Evolutionary conservation across 2,113 vertebrate species (phyloP).

Genomic region (Gallinago media): DNA sequence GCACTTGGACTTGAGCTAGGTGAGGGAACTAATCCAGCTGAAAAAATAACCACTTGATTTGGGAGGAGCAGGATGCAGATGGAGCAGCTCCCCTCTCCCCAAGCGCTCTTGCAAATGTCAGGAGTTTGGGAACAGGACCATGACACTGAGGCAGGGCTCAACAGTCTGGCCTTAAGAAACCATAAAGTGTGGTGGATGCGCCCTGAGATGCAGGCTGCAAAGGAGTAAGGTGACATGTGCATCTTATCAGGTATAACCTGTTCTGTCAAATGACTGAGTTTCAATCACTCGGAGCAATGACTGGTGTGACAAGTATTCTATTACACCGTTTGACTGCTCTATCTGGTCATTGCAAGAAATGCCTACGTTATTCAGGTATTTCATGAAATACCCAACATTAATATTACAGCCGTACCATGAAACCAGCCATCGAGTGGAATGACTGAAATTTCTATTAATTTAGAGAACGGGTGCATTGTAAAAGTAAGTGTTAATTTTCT

Average conservation of each 20-base stretch:
- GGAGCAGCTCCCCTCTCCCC: neutral
- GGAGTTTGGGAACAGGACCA: neutral
- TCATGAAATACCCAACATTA: neutral
- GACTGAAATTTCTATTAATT: neutral
- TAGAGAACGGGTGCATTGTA: neutral
- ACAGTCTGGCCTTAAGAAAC: neutral
- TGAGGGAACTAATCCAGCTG: neutral
- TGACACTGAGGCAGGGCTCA: neutral
- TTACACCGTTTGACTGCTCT: neutral
- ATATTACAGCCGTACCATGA: neutral
- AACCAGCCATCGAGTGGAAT: neutral
- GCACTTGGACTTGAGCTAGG: neutral
- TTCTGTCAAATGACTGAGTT: neutral
- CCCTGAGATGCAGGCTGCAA: neutral
- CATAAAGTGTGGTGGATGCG: neutral
- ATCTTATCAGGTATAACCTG: neutral
- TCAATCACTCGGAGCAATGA: neutral
- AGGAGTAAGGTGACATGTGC: neutral
- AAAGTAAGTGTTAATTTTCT: neutral
- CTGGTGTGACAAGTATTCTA: neutral
- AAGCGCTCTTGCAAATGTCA: neutral
- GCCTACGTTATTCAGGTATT: neutral
- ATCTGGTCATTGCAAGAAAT: neutral
- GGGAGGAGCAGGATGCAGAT: neutral
- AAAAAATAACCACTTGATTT: neutral